Percentiles rank a stretch among this genome's conserved stretches.
Conservation (phyloP, 2,888 invertebrate genomes). For the Folsomia candida region DNA sequence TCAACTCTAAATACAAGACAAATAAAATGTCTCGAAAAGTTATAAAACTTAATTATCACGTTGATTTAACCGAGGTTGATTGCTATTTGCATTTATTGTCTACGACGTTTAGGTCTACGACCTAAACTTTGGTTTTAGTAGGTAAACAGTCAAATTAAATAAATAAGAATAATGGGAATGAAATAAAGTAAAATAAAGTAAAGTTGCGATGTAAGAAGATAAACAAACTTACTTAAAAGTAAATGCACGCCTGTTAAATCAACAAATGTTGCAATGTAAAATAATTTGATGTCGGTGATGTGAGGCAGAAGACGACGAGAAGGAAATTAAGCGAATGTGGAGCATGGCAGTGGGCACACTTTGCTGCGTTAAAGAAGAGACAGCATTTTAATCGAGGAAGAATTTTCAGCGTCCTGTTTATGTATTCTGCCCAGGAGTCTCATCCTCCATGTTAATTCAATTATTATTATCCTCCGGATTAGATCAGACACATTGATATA, state of each 20-base stretch:
- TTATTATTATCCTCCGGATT: constrained; percentile 4
- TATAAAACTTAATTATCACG: neutral
- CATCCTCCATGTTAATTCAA: neutral
- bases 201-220: neutral
- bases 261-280: neutral
- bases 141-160: neutral
- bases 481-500: constrained; percentile 9
- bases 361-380: neutral
- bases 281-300: neutral
- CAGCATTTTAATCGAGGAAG: neutral
- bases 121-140: neutral
- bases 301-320: neutral
- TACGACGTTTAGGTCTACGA: too few species aligned
- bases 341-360: neutral
- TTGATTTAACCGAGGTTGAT: too few species aligned
- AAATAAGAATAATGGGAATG: neutral
- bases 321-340: neutral
- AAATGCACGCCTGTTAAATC: neutral
- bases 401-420: constrained; percentile 6
- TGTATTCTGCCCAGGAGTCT: neutral
- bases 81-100: too few species aligned
- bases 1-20: too few species aligned
- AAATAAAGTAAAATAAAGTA: neutral
- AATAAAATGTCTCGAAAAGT: too few species aligned
- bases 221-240: neutral